Base-by-base conservation (phyloP, 2,113 vertebrate genomes). In the Suncus etruscus region DNA sequence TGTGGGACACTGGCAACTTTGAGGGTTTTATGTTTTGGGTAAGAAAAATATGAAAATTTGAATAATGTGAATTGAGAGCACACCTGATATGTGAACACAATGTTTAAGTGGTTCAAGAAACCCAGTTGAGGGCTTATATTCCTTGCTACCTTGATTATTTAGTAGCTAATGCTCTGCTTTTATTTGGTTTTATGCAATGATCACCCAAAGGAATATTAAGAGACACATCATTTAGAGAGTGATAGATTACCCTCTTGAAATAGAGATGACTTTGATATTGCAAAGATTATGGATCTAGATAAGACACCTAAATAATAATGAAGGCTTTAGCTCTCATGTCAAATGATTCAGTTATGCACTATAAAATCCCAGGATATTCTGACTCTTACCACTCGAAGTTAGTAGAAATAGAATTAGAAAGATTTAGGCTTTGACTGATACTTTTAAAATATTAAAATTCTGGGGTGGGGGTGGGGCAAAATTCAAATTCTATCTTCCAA, bases 331-430 rank as follows among this genome's bases (percentile, higher is more conserved):
- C 75, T 91, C 75, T 93, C 31, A 15, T 58, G 31, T 61, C 68
- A 72, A 93, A 81, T 10, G 29, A 92, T 87, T 93, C 61, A 51
- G 22, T 85, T 91, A 91, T 93, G 85, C 87, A 91, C 66, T 87
- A 32, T 79, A 45, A 92, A 94, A 94, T 83, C 88, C 83, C 11
- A 27, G 77, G 83, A 91, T 95, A 92, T 91, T 94, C 79, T 78
- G 54, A 31, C 66, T 87, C 31, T 94, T 85, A 39, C 50, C 78
- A 92, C 25, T 88, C 48, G 32, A 92, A 92, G 39, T 80, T 88
- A 78, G 79, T 54, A 86, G 83, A 94, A 92, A 90, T 81, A 32
- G 76, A 88, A 90, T 94, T 87, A 70, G 76, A 66, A 90, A 83
- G 45, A 90, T 83, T 54, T 68, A 81, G 66, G 63, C 95, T 90